Evolutionary conservation across 2,113 vertebrate species (phyloP).

Genomic region (Tylochromis polylepis): DNA sequence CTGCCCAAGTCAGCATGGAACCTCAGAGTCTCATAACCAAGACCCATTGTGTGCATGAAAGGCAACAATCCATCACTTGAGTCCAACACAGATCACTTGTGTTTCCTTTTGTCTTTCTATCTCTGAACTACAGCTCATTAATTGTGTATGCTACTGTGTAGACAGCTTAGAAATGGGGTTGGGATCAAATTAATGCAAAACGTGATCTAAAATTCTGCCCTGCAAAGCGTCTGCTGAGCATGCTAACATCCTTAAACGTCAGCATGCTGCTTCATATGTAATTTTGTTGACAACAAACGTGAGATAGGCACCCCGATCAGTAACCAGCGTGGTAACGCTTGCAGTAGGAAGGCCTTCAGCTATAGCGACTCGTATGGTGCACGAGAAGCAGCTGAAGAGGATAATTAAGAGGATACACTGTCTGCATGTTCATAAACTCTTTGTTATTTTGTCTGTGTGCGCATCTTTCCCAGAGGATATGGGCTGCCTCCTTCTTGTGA

Average conservation of each 20-base stretch:
- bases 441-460: slow-evolving; percentile 31
- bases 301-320: neutral
- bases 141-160: neutral
- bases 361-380: neutral
- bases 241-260: slow-evolving; percentile 3
- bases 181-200: slow-evolving; percentile 39
- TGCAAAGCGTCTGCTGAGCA: neutral
- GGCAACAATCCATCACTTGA: neutral
- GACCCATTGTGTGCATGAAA: neutral
- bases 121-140: neutral
- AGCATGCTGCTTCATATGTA: neutral
- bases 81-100: neutral
- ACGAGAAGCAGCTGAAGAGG: slow-evolving; percentile 7
- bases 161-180: neutral
- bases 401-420: slow-evolving; percentile 47
- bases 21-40: neutral
- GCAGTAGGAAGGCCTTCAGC: neutral
- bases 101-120: neutral
- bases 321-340: neutral
- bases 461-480: slow-evolving; percentile 30
- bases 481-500: slow-evolving; percentile 41
- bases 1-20: neutral
- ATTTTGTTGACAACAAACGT: neutral
- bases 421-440: slow-evolving; percentile 33
- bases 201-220: neutral